A percentile compares a stretch with the other conserved stretches of the same genome.
Evolutionary conservation across 1,140 invertebrate species (phyloP).

Genomic region (Euura lappo): DNA sequence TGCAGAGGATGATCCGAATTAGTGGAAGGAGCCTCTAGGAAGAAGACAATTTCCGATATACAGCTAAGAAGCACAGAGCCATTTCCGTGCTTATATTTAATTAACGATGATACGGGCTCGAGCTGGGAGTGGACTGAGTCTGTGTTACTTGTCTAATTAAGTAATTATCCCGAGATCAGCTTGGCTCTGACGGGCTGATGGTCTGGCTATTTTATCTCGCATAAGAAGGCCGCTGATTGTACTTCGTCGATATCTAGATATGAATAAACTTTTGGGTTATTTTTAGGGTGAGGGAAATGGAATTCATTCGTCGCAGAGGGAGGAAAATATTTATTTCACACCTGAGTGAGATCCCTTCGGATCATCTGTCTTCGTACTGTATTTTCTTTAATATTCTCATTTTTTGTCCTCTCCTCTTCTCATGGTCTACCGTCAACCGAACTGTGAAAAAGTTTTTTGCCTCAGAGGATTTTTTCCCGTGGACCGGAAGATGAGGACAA

Average conservation of each 20-base stretch:
- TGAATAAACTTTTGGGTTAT: neutral
- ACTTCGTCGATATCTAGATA: neutral
- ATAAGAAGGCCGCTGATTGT: too few relatives aligned
- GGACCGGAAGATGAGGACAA: too few relatives aligned
- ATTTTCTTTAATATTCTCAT: neutral
- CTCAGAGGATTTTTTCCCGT: neutral
- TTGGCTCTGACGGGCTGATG: neutral
- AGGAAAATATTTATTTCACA: neutral
- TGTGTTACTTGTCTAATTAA: neutral
- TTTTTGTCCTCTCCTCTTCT: neutral
- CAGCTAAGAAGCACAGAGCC: neutral
- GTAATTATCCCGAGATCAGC: neutral
- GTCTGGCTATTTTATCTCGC: too few relatives aligned
- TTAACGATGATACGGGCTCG: neutral
- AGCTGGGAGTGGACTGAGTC: neutral
- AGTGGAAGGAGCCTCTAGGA: too few relatives aligned
- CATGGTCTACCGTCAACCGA: too few relatives aligned
- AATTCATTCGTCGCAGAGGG: neutral
- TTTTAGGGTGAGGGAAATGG: neutral
- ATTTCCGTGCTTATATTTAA: slow-evolving; percentile 1
- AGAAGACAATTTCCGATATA: too few relatives aligned
- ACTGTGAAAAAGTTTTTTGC: neutral
- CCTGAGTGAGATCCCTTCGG: neutral
- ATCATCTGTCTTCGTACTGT: neutral
- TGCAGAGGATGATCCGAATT: too few relatives aligned